phyloP scores from a whole-genome alignment of 1,140 invertebrate genomes.

The Penaeus japonicus region DNA sequence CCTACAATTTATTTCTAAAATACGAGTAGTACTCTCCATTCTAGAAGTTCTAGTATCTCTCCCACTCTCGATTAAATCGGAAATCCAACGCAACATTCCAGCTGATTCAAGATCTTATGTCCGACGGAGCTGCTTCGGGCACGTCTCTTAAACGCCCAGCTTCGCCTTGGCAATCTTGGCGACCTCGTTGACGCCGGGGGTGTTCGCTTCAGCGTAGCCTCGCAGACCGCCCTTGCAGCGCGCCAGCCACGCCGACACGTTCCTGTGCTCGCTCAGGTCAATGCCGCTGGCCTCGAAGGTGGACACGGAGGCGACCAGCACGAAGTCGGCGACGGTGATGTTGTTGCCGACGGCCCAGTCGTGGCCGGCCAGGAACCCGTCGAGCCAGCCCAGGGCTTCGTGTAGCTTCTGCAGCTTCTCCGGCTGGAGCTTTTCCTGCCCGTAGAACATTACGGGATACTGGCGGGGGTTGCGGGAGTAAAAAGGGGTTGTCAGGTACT shows the following conservation, averaged over 20 bases:
- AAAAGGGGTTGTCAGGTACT: not conserved
- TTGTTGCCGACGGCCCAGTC: constrained; percentile 63
- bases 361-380: constrained; percentile 62
- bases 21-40: no score
- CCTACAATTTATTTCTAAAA: no score
- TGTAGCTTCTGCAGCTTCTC: constrained; percentile 61
- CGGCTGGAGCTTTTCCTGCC: constrained; percentile 24
- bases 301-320: constrained; percentile 59
- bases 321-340: constrained; percentile 74
- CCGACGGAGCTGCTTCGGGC: no score
- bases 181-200: constrained; percentile 62
- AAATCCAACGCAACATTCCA: no score
- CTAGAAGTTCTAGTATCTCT: no score
- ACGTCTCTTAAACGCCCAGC: not conserved
- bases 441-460: constrained; percentile 67
- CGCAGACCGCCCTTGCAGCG: constrained; percentile 74
- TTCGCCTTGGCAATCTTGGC: constrained; percentile 41
- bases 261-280: constrained; percentile 70
- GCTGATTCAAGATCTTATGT: no score
- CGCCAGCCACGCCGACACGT: constrained; percentile 73
- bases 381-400: constrained; percentile 62
- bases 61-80: no score
- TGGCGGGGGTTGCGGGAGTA: constrained; percentile 61
- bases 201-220: constrained; percentile 77
- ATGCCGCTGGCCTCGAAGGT: constrained; percentile 71